Evolutionary conservation across 2,797 vertebrate genomes (phyloP), one percentile per base, ranked within the genome.

Genomic region (Enteromius radiatus): DNA sequence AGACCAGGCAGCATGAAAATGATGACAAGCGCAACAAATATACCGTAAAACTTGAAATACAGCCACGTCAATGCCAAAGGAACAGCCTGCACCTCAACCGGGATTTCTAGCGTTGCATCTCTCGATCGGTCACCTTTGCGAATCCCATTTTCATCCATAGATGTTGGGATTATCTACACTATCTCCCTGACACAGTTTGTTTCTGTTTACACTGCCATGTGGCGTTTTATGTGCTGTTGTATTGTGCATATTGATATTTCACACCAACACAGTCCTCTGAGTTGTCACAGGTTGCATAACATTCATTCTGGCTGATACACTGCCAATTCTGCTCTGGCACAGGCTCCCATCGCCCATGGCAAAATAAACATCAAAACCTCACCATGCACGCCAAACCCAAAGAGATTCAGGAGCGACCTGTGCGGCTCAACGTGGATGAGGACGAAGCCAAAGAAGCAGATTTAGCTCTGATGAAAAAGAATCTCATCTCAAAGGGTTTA

Each of bases 211-310:
- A 83, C 85, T 83, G 71, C 87, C 84, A 91, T 91, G 89, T 91
- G 89, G 84, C 80, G 61, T 68, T 88, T 85, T 89, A 88, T 86
- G 78, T 64, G 76, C 76, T 76, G 78, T 78, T 77, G 83, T 85
- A 86, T 82, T 82, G 87, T 78, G 81, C 86, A 87, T 88, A 87
- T 86, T 87, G 85, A 89, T 81, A 88, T 87, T 86, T 80, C 75
- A 84, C 86, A 83, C 87, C 85, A 85, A 89, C 36, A 86, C 87
- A 87, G 85, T 84, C 86, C 87, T 87, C 86, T 64, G 89, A 90
- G 82, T 89, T 82, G 87, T 91, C 91, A 85, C 88, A 91, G 89
- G 84, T 90, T 90, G 89, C 90, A 89, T 89, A 90, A 91, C 86
- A 85, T 88, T 85, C 84, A 89, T 89, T 87, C 88, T 80, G 89